phyloP scores from a whole-genome alignment of 2,113 vertebrate genomes.

The Micronycteris hirsuta region DNA sequence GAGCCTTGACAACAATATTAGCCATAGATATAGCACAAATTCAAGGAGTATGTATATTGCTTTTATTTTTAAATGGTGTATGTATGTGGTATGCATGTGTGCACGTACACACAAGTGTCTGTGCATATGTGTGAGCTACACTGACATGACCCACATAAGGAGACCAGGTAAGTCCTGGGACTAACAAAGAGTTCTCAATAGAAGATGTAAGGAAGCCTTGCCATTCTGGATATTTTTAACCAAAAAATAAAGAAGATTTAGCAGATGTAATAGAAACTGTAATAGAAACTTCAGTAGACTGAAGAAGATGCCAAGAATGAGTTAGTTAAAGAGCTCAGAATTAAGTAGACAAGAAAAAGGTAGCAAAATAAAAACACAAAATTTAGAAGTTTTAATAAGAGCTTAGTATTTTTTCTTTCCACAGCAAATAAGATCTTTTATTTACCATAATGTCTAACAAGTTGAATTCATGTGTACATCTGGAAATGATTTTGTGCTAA shows the following conservation, averaged over 20 bases:
- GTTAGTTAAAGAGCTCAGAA: neutral
- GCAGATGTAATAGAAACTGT: neutral
- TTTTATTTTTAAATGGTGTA: neutral
- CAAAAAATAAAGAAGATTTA: slow-evolving; percentile 1
- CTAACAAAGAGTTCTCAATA: neutral
- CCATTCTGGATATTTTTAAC: neutral
- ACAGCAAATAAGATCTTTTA: slow-evolving; percentile 6
- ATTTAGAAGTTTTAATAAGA: neutral
- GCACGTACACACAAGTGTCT: neutral
- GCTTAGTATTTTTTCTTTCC: neutral
- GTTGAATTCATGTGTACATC: neutral
- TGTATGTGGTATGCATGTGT: neutral
- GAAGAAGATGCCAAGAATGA: neutral
- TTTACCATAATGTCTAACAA: neutral
- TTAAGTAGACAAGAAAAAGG: neutral
- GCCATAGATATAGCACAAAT: slow-evolving; percentile 66
- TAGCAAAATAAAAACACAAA: neutral
- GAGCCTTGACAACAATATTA: slow-evolving; percentile 66
- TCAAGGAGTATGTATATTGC: slow-evolving; percentile 52
- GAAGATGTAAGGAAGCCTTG: slow-evolving; percentile 20
- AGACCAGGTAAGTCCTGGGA: neutral
- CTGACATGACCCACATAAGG: neutral
- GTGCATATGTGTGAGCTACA: neutral
- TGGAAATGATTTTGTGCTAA: neutral
- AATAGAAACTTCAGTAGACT: neutral